Conservation (phyloP, 2,797 vertebrate genomes). For the Oceanodroma leucorhoa region DNA sequence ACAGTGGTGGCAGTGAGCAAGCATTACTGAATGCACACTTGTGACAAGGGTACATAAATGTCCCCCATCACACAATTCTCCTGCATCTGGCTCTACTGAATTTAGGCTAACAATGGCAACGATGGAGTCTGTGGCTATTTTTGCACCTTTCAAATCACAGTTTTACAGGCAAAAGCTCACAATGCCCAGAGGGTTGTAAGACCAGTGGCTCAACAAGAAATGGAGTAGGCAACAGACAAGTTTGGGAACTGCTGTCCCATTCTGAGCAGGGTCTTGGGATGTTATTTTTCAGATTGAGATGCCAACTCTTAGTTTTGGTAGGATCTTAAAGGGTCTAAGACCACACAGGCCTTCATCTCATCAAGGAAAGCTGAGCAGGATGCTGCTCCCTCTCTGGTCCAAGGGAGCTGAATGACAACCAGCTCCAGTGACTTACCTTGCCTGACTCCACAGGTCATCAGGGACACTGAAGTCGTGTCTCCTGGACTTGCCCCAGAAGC, state of each 20-base stretch:
- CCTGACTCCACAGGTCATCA: not conserved
- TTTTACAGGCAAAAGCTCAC: not conserved
- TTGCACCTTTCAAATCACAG: not conserved
- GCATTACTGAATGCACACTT: accelerated
- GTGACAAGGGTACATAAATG: not conserved
- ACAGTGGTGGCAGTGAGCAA: accelerated
- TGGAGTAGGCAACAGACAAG: not conserved
- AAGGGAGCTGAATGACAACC: not conserved
- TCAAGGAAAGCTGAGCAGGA: not conserved
- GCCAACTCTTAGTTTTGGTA: not conserved
- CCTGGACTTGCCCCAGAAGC: not conserved
- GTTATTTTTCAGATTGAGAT: not conserved
- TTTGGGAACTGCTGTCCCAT: not conserved
- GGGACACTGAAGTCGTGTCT: not conserved
- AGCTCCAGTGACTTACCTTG: not conserved
- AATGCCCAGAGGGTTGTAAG: not conserved
- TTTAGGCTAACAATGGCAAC: not conserved
- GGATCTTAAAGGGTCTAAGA: not conserved
- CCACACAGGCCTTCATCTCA: not conserved
- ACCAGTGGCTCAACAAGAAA: not conserved
- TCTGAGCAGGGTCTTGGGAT: not conserved
- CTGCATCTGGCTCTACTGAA: not conserved
- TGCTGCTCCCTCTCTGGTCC: not conserved
- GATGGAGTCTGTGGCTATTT: not conserved
- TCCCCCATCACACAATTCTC: not conserved